Evolutionary conservation across 2,888 invertebrate genomes (phyloP).

Genomic region (Chalcis sispes): DNA sequence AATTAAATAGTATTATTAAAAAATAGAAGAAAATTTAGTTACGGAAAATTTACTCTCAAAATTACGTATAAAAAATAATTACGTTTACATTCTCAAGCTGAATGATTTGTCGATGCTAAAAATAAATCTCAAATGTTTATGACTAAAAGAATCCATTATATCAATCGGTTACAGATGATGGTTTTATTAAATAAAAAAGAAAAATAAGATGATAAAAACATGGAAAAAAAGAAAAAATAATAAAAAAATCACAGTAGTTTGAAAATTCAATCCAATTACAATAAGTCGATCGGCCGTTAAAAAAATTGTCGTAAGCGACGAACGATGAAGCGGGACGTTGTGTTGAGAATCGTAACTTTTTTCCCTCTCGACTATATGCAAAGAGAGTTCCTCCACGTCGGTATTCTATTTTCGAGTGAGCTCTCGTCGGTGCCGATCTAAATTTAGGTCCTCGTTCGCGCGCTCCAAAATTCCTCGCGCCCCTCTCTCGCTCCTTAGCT

Average conservation of each 20-base stretch:
- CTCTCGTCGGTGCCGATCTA: slow-evolving; percentile 61
- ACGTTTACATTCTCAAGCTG: too few relatives aligned
- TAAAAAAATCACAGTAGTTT: neutral
- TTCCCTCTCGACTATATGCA: slow-evolving; percentile 17
- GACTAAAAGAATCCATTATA: neutral
- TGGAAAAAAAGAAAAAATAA: neutral
- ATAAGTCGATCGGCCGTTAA: slow-evolving; percentile 29
- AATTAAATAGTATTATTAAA: neutral
- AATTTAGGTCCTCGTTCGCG: slow-evolving; percentile 62
- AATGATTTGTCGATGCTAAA: too few relatives aligned
- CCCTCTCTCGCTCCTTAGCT: slow-evolving; percentile 23
- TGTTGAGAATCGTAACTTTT: slow-evolving; percentile 45
- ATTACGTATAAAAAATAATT: too few relatives aligned
- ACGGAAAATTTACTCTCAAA: too few relatives aligned
- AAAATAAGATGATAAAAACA: neutral
- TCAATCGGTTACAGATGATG: neutral
- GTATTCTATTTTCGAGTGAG: slow-evolving; percentile 73
- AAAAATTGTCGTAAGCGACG: slow-evolving; percentile 7
- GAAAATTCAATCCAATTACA: slow-evolving; percentile 33
- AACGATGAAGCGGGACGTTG: neutral
- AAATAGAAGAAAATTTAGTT: neutral
- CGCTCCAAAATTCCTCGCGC: slow-evolving; percentile 69
- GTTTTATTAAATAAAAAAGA: neutral
- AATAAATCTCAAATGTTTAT: too few relatives aligned
- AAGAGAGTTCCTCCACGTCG: slow-evolving; percentile 57